Evolutionary conservation across 2,797 vertebrate species (phyloP).

Genomic region (Neosalanx taihuensis): DNA sequence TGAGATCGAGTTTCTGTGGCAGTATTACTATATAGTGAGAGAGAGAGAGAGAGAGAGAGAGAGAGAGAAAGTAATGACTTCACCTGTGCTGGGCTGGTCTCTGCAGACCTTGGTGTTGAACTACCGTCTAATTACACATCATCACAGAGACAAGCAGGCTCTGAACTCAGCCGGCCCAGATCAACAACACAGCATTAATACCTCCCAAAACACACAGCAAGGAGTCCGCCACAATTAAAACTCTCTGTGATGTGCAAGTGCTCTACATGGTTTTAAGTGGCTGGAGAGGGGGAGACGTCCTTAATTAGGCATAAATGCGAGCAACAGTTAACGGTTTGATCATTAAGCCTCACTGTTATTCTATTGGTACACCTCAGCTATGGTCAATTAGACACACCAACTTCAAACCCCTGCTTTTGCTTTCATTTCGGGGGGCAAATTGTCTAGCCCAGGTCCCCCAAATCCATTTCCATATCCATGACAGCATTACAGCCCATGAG

Average conservation of each 20-base stretch:
- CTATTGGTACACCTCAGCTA: neutral
- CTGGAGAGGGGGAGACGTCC: no score
- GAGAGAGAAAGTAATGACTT: slow-evolving; percentile 60
- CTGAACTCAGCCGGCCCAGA: slow-evolving; percentile 40
- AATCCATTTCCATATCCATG: neutral
- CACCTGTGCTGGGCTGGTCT: slow-evolving; percentile 43
- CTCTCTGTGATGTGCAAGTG: no score
- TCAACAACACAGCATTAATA: slow-evolving; percentile 34
- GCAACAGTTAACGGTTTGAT: neutral
- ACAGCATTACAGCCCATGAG: neutral
- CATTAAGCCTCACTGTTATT: neutral
- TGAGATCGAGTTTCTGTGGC: slow-evolving; percentile 57
- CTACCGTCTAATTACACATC: slow-evolving; percentile 63
- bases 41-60: neutral
- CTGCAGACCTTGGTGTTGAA: slow-evolving; percentile 54
- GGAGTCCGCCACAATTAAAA: neutral
- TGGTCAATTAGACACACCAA: neutral
- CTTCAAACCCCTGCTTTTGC: neutral
- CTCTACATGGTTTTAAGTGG: no score
- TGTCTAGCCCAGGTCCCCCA: neutral
- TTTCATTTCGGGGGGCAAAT: neutral
- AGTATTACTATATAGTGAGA: slow-evolving; percentile 36
- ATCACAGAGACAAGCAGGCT: slow-evolving; percentile 50
- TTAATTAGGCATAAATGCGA: no score
- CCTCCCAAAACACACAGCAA: neutral